Conservation (phyloP, 2,888 invertebrate species). For the Apoda limacodes region DNA sequence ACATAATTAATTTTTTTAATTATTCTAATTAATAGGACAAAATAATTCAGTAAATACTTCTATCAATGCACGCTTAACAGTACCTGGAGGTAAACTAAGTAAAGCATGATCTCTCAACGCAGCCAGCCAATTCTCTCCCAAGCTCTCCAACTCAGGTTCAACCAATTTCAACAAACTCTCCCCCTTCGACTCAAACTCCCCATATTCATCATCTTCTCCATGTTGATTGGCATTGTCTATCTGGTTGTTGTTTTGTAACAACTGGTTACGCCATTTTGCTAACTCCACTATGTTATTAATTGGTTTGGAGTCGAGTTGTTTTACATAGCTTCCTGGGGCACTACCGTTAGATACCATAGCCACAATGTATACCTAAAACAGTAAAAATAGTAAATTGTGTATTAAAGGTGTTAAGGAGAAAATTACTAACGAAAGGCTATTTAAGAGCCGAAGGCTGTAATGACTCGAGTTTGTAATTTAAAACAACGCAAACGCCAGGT, state of each 20-base stretch:
- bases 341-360: constrained; percentile 87
- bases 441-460: no score
- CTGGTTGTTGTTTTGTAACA: constrained; percentile 38
- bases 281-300: constrained; percentile 49
- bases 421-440: no score
- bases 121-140: constrained; percentile 95
- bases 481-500: no score
- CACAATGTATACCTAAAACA: constrained; percentile 86
- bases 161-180: constrained; percentile 91
- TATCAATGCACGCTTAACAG: no score
- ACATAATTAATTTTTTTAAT: no score
- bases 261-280: constrained; percentile 50
- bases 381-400: constrained; percentile 2
- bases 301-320: constrained; percentile 54
- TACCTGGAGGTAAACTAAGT: constrained; percentile 86
- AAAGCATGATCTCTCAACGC: constrained; percentile 96
- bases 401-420: no score
- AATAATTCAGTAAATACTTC: no score
- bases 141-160: constrained; percentile 90
- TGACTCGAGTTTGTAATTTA: not conserved
- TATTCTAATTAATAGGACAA: no score
- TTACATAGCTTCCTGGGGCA: constrained; percentile 72
- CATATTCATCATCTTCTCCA: constrained; percentile 71
- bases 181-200: constrained; percentile 81
- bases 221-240: constrained; percentile 32